phyloP scores from a whole-genome alignment of 2,797 vertebrate species.

The Helostoma temminkii region DNA sequence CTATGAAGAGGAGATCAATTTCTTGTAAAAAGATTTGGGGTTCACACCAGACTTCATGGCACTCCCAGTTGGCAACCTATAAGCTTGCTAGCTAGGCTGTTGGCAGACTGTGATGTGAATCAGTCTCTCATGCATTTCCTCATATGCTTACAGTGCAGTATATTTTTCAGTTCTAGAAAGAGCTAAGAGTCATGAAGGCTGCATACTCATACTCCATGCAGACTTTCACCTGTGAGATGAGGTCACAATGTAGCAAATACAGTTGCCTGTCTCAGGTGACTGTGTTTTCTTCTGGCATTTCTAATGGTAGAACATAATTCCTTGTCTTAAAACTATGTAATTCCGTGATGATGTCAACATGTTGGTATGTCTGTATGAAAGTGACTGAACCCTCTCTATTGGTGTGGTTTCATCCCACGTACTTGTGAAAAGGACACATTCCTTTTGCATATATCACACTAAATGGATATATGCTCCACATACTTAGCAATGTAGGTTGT shows the following conservation, averaged over 20 bases:
- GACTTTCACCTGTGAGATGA: conserved; percentile 31
- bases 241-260: not conserved
- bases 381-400: not conserved
- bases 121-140: not conserved
- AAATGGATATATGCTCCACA: too few relatives aligned
- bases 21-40: not conserved
- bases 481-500: too few relatives aligned
- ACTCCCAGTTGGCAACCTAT: not conserved
- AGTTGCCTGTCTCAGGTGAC: not conserved
- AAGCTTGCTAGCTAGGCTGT: too few relatives aligned
- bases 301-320: not conserved
- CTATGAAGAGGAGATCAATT: not conserved
- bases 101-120: too few relatives aligned
- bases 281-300: too few relatives aligned
- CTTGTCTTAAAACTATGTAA: not conserved
- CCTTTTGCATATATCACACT: too few relatives aligned
- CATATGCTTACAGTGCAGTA: not conserved
- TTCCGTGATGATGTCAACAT: not conserved
- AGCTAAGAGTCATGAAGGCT: not conserved
- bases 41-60: not conserved
- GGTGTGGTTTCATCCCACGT: not conserved
- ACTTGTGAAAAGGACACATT: too few relatives aligned
- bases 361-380: not conserved
- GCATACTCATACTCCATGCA: not conserved
- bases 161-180: not conserved